Base-by-base conservation (phyloP, 1,140 invertebrate species). In the Pemphigus obesinymphae region DNA sequence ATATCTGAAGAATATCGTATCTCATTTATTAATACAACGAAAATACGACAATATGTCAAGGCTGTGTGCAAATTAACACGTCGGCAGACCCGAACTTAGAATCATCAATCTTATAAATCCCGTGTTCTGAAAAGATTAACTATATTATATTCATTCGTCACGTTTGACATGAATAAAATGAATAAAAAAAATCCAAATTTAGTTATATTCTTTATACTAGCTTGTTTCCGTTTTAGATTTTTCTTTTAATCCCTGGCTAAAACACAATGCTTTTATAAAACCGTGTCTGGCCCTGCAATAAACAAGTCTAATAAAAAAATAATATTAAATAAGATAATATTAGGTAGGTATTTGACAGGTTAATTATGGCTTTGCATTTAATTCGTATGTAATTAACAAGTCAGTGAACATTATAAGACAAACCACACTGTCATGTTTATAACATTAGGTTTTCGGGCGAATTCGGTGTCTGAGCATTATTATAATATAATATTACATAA, bases 331-430 rank as follows among this genome's bases (percentile, higher is more conserved):
- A 43, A 13, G 37, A 43, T 37, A n/a, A 53, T 53, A n/a, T 26
- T 70, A n/a, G n/a, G n/a, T n/a, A n/a, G n/a, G n/a, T n/a, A 23
- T 70, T 26, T 45, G 68, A 70, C 68, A 70, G 68, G 68, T 70
- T 70, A 70, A 70, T 45, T 45, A 45, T 45, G 68, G 23, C 29
- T 70, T 29, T 26, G 23, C n/a, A 7, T 70, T 70, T 70, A 26
- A 70, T 70, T 45, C 23, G 37, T 45, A 26, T 43, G 37, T 45
- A 29, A 70, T 70, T 45, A 45, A 70, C 68, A 70, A 43, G 68
- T 70, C 23, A 17, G 6, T 23, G 66, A 70, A 70, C n/a, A n/a
- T n/a, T n/a, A n/a, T 70, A 43, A 45, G 37, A 70, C 23, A 45
- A 45, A 45, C 40, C 40, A 26, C 23, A 26, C 23, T 23, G 68